A percentile compares a stretch with the other conserved stretches of the same genome.
Conservation (phyloP, 2,888 invertebrate species). For the Eutolmus rufibarbis region DNA sequence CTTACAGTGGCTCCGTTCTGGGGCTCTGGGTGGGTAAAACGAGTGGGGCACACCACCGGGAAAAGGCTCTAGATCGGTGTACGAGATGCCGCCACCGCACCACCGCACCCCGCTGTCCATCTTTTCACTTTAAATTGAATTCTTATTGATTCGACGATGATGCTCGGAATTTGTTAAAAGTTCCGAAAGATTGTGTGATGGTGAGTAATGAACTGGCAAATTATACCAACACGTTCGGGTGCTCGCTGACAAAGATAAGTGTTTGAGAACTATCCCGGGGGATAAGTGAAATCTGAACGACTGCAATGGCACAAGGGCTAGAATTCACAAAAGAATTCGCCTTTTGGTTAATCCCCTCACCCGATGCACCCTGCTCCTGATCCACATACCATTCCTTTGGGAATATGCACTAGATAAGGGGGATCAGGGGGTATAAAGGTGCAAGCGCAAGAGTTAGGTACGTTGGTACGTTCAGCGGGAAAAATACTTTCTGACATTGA, state of each 20-base stretch:
- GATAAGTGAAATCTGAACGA: slow-evolving; percentile 31
- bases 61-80: neutral
- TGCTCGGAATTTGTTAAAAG: slow-evolving; percentile 37
- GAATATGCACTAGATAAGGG: neutral
- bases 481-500: slow-evolving; percentile 6
- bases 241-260: slow-evolving; percentile 27
- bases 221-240: slow-evolving; percentile 22
- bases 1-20: slow-evolving; percentile 8
- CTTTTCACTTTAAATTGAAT: slow-evolving; percentile 38
- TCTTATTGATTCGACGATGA: slow-evolving; percentile 39
- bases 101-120: neutral
- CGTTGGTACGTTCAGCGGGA: neutral
- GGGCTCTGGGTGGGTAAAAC: neutral
- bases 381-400: neutral
- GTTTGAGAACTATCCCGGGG: slow-evolving; percentile 1
- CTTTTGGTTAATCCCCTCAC: neutral
- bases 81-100: neutral
- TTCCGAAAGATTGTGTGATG: slow-evolving; percentile 15
- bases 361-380: neutral
- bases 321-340: slow-evolving; percentile 9
- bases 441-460: neutral
- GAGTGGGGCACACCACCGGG: neutral
- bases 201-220: slow-evolving; percentile 37
- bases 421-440: neutral
- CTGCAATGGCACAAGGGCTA: neutral